These are phyloP conservation scores for Gymnobelideus leadbeateri DNA, from an alignment of 2,113 vertebrate species.

Conservation along the genomic window DNA sequence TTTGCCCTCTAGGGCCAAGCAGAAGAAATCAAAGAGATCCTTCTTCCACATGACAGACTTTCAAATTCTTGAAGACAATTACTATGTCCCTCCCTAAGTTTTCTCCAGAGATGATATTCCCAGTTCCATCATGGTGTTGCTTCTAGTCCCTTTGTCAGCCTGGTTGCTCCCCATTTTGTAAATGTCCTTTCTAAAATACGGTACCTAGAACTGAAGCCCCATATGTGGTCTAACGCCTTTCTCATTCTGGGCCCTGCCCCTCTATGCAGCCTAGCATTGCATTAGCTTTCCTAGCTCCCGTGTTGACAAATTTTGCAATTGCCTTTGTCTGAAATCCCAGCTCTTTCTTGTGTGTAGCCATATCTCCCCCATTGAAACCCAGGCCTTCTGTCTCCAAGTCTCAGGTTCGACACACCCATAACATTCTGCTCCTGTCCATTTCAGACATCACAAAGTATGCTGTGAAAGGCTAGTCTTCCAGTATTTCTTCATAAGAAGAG, in stretches of 20 bases:
- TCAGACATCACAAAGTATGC: neutral
- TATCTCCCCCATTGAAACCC: neutral
- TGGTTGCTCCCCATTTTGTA: neutral
- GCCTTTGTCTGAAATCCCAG: neutral
- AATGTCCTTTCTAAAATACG: neutral
- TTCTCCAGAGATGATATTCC: neutral
- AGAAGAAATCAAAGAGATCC: neutral
- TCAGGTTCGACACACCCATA: neutral
- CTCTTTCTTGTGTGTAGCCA: neutral
- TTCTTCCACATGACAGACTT: neutral
- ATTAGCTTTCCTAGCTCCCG: neutral
- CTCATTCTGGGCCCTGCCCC: neutral
- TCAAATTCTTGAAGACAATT: neutral
- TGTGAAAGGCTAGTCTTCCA: neutral
- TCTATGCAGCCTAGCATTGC: neutral
- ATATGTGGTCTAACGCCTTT: neutral
- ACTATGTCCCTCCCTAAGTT: neutral
- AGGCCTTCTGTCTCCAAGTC: neutral
- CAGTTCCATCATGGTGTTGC: neutral
- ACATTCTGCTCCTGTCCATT: neutral
- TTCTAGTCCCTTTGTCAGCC: neutral
- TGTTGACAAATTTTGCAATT: neutral
- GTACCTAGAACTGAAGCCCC: neutral
- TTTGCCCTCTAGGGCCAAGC: neutral
- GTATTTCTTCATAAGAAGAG: neutral